Evolutionary conservation across 1,140 invertebrate species (phyloP).

Genomic region (Pinna nobilis): DNA sequence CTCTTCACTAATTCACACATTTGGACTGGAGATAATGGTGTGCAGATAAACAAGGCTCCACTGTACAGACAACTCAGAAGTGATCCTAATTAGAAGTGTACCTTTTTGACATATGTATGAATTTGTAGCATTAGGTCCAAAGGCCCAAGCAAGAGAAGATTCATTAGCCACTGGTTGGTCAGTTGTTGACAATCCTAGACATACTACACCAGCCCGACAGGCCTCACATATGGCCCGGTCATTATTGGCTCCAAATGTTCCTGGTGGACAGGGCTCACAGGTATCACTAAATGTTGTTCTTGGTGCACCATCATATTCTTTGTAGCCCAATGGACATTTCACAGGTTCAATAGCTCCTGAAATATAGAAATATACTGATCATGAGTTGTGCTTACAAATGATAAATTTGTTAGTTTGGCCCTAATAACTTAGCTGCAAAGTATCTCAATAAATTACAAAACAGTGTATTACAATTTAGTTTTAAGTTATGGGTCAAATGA

Average conservation of each 20-base stretch:
- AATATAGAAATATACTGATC: neutral
- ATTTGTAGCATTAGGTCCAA: constrained; percentile 62
- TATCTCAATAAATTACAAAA: no score
- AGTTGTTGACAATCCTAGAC: constrained; percentile 59
- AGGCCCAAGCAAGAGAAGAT: constrained; percentile 48
- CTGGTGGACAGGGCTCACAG: constrained; percentile 67
- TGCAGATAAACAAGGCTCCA: no score
- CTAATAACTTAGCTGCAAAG: no score
- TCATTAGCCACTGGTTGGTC: constrained; percentile 65
- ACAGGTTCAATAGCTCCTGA: constrained; percentile 69
- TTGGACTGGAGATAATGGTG: no score
- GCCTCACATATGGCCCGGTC: constrained; percentile 58
- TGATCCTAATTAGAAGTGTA: no score
- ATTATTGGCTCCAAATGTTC: constrained; percentile 62
- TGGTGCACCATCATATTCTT: constrained; percentile 62
- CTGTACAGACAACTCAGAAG: no score
- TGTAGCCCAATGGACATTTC: constrained; percentile 69
- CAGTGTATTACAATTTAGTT: no score
- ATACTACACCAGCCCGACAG: constrained; percentile 70
- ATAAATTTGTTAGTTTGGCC: no score
- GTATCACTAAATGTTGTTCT: constrained; percentile 64
- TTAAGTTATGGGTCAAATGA: no score
- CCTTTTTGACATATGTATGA: constrained; percentile 69
- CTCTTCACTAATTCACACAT: no score
- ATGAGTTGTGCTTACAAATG: no score